Evolutionary conservation across 2,113 vertebrate genomes (phyloP).

Genomic region (Recurvirostra avosetta): DNA sequence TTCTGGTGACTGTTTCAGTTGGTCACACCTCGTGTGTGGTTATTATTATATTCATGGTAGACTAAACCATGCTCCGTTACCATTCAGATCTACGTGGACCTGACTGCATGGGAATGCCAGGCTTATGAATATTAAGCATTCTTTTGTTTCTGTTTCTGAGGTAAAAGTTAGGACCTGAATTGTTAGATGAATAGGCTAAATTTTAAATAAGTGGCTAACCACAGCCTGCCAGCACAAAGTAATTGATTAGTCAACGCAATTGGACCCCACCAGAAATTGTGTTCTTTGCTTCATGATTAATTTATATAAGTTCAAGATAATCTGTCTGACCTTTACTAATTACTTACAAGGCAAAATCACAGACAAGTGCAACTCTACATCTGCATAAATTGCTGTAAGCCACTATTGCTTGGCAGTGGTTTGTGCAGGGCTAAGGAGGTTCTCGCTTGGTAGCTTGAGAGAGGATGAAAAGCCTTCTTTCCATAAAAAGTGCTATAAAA

Average conservation of each 20-base stretch:
- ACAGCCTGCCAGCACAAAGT: background rate
- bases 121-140: background rate
- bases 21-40: background rate
- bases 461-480: background rate
- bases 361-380: background rate
- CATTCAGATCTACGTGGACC: background rate
- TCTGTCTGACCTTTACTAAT: background rate
- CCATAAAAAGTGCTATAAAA: background rate
- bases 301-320: background rate
- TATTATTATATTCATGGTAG: background rate
- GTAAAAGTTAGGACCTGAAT: background rate
- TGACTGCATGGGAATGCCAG: background rate
- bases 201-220: background rate
- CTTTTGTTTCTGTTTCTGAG: background rate
- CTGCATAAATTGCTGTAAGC: background rate
- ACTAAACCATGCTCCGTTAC: background rate
- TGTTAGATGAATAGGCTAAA: background rate
- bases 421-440: background rate
- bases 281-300: background rate
- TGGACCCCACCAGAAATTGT: background rate
- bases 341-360: background rate
- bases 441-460: background rate
- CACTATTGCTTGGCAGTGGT: background rate
- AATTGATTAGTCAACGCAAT: background rate
- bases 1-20: background rate